Evolutionary conservation across 2,113 vertebrate species (phyloP), one percentile per base, ranked within the genome.

Genomic region (Scatophagus argus): DNA sequence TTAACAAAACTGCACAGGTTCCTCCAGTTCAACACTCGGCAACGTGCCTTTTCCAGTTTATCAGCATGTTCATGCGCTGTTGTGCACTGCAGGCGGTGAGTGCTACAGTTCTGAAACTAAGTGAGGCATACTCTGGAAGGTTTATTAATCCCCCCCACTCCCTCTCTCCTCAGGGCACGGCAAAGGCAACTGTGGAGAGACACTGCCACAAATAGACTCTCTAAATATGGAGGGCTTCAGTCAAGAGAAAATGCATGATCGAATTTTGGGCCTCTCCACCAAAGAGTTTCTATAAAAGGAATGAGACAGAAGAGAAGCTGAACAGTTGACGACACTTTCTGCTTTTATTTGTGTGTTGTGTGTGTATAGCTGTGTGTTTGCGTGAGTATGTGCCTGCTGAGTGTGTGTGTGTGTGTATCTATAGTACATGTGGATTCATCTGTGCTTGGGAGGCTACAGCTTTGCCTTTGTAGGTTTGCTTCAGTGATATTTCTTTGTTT

Each of bases 181-280:
- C 79, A 84, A 90, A 84, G 78, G 91, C 83, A 90, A 88, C 84
- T 82, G 74, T 79, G 81, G 85, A 86, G 88, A 90, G 79, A 86
- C 77, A 61, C 77, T 74, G 85, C 81, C 87, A 85, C 88, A 93
- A 94, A 94, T 93, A 94, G 92, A 90, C 63, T 83, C 88, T 91
- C 88, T 90, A 91, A 93, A 93, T 88, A 87, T 89, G 89, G 88
- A 91, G 82, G 80, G 67, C 72, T 88, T 85, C 83, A 85, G 83
- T 81, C 71, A 61, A 81, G 79, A 88, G 84, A 84, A 87, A 85
- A 88, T 66, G 76, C 65, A 86, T 73, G 82, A 88, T 90, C 54
- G 73, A 90, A 89, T 88, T 83, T 84, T 84, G 73, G 86, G 65
- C 86, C 89, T 87, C 66, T 88, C 58, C 75, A 83, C 59, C 54